Percentiles rank a stretch among this genome's conserved stretches.
Conservation (phyloP, 2,797 vertebrate species). For the Brotula barbata region DNA sequence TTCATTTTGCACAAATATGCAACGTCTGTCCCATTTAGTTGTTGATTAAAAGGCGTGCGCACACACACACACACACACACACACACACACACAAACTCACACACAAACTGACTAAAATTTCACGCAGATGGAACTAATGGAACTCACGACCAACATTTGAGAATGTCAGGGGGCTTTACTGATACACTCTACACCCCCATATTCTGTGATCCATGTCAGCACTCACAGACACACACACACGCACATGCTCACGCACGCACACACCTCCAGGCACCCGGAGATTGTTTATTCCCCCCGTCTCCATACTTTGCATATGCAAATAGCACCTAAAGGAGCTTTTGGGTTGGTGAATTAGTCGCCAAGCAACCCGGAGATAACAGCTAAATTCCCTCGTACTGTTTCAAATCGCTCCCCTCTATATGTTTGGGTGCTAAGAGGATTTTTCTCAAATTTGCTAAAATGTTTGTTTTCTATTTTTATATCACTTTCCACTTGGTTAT, state of each 20-base stretch:
- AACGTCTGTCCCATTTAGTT: slow-evolving; percentile 7
- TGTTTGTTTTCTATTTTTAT: slow-evolving; percentile 22
- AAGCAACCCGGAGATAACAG: slow-evolving; percentile 58
- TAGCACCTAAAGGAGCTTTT: slow-evolving; percentile 44
- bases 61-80: background rate
- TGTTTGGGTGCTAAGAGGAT: slow-evolving; percentile 34
- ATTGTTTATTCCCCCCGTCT: slow-evolving; percentile 51
- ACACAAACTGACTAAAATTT: slow-evolving; percentile 26
- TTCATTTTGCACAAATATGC: too few species aligned
- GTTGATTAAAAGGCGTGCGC: slow-evolving; percentile 34
- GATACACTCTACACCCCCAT: slow-evolving; percentile 41
- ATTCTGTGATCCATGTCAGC: slow-evolving; percentile 57
- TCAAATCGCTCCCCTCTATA: slow-evolving; percentile 24
- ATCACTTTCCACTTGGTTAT: slow-evolving; percentile 21
- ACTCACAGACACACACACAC: slow-evolving; percentile 26
- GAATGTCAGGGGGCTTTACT: slow-evolving; percentile 41
- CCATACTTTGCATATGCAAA: slow-evolving; percentile 66
- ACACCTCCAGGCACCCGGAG: slow-evolving; percentile 32
- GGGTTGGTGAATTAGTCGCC: slow-evolving; percentile 54
- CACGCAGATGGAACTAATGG: slow-evolving; percentile 34
- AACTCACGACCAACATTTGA: slow-evolving; percentile 14
- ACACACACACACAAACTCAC: too few species aligned
- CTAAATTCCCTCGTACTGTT: slow-evolving; percentile 27
- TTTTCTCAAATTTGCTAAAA: slow-evolving; percentile 41
- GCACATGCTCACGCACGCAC: slow-evolving; percentile 25